Base-by-base conservation (phyloP, 1,140 invertebrate species). In the Apocrypta bakeri region DNA sequence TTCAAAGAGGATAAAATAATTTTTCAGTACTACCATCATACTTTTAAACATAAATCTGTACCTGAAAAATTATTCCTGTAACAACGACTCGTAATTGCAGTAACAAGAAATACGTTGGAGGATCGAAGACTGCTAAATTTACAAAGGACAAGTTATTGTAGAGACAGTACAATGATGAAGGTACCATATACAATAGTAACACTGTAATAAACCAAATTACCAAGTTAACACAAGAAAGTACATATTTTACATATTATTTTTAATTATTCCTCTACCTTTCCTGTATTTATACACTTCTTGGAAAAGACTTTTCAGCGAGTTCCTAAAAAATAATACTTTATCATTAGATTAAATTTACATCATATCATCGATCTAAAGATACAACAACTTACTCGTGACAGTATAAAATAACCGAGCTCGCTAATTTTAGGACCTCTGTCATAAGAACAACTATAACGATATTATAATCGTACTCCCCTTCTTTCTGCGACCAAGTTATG, bases 111-210 rank as follows among this genome's bases (percentile, higher is more conserved):
- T 99, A 99, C 11, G 98, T 98, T 11, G 98, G 98, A 8, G 98
- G 98, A 90, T 99, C 98, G 93, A 98, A 99, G 29, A 94, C 94
- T 25, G 96, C 95, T 83, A 99, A 92, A 93, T 98, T 99, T 27
- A 97, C 93, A 92, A 98, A 99, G 14, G 97, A 95, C 85, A 99
- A 93, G 92, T 99, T 99, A 89, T 99, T 99, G 92, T 99, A 99
- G 4, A 99, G 92, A 88, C 97, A 98, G 90, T 99, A 99, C 37
- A 99, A 92, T 85, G 96, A 94, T 8, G 98, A 96, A 66, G 98
- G 98, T 78, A 99, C 94, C 92, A 98, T 96, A 88, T 99, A 99
- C 25, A 98, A 89, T n/a, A 94, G 84, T 81, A 98, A 91, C 11
- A 98, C 94, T 95, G 89, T 83, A 92, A 91, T 37, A 72, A 37